Base-by-base conservation (phyloP, 2,797 vertebrate genomes). In the Chelidonichthys spinosus region DNA sequence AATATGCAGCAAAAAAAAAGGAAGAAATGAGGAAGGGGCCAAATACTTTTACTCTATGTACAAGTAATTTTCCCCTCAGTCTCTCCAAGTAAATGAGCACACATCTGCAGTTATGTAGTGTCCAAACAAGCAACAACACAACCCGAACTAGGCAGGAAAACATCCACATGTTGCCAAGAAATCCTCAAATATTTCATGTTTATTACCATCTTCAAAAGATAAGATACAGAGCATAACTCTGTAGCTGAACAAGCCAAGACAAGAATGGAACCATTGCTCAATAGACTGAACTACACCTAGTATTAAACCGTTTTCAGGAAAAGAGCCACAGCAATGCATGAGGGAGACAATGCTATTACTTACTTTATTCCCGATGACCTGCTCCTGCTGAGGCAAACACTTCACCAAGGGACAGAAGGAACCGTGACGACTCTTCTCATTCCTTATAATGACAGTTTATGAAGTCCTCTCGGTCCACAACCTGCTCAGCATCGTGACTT, bases 91-190 rank as follows among this genome's bases (percentile, higher is more conserved):
- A 25, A 8, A 68, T 54, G 50, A 33, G 17, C 13, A 13, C 37
- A 43, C 25, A 67, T 68, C 6, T 68, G 65, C n/a, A 44, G 58
- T 17, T 14, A 39, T 56, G 37, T 50, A 9, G 35, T 46, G 11
- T 53, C 8, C 7, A 82, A 5, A 72, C 74, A 84, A 80, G 63
- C 47, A 72, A 76, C 11, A 5, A 40, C 63, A 76, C 47, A 74
- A 61, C 33, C 52, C 58, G 71, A 81, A 78, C 25, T 17, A 85
- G 78, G 62, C 66, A 70, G 63, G 42, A 49, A 37, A 54, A 37
- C 7, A 75, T 32, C 43, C 25, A 11, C 64, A 52, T 6, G 2
- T 25, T 64, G 43, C 18, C 62, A 72, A 49, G 33, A 59, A 74
- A 37, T 61, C 7, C n/a, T 40, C 17, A 14, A 72, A 78, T 65